phyloP scores from a whole-genome alignment of 2,797 vertebrate species.

The Anabas testudineus region DNA sequence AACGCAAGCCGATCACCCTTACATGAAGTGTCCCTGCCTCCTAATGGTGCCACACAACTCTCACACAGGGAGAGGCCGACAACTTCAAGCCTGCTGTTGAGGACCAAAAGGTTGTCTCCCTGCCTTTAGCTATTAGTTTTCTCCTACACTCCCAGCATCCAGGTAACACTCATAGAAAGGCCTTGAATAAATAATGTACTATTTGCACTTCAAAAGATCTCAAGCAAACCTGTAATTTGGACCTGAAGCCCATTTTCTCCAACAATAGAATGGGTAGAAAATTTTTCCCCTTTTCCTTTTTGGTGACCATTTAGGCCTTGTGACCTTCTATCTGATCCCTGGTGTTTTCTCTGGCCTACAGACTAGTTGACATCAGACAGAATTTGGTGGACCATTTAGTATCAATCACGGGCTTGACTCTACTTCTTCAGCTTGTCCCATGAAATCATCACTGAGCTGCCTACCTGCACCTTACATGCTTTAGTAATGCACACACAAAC shows the following conservation, averaged over 20 bases:
- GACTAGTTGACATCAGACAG: too few relatives aligned
- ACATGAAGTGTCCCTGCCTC: slow-evolving; percentile 27
- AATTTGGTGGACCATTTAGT: neutral
- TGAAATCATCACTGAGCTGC: slow-evolving; percentile 83
- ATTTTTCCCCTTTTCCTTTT: neutral
- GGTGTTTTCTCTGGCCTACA: slow-evolving; percentile 2
- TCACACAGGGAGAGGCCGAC: slow-evolving; percentile 1
- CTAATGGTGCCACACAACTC: slow-evolving; percentile 37
- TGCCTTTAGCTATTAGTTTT: slow-evolving; percentile 13
- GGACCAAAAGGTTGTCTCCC: slow-evolving; percentile 19
- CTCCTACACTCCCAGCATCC: slow-evolving; percentile 5
- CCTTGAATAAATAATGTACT: slow-evolving; percentile 18
- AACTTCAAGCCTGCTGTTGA: slow-evolving; percentile 23
- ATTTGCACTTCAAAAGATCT: slow-evolving; percentile 23
- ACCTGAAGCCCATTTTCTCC: slow-evolving; percentile 5
- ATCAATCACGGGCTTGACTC: slow-evolving; percentile 21
- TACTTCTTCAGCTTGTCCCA: slow-evolving; percentile 54
- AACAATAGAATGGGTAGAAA: neutral
- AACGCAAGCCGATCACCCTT: slow-evolving; percentile 34
- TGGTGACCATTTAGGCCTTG: neutral
- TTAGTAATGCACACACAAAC: slow-evolving; percentile 44
- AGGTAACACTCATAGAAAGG: slow-evolving; percentile 8
- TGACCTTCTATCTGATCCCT: neutral
- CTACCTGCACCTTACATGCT: slow-evolving; percentile 75
- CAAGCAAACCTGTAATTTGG: slow-evolving; percentile 22